Evolutionary conservation across 2,797 vertebrate genomes (phyloP).

Genomic region (Pelodytes ibericus): DNA sequence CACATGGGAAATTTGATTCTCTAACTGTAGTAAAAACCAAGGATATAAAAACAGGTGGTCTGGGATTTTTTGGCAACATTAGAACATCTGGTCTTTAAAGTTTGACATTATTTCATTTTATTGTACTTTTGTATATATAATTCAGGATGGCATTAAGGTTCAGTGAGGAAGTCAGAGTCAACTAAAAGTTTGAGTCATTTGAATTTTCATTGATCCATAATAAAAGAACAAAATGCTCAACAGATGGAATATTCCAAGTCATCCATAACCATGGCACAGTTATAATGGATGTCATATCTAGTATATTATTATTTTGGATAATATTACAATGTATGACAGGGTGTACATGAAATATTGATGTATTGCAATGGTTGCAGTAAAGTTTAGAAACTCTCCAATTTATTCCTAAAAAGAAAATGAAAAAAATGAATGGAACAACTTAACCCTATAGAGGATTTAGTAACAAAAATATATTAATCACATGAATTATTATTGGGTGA

Average conservation of each 20-base stretch:
- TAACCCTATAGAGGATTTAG: too few relatives aligned
- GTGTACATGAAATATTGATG: not conserved
- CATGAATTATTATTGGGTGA: too few relatives aligned
- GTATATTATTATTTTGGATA: not conserved
- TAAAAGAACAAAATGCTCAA: conserved; percentile 29
- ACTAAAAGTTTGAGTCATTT: conserved; percentile 51
- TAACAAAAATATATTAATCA: too few relatives aligned
- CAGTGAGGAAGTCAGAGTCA: conserved; percentile 42
- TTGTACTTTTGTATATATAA: conserved; percentile 54
- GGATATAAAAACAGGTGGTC: conserved; percentile 78
- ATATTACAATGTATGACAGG: not conserved
- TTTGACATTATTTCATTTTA: conserved; percentile 59
- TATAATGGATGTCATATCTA: not conserved
- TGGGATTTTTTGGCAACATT: conserved; percentile 75
- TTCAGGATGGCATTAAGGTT: conserved; percentile 51
- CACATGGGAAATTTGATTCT: conserved; percentile 64
- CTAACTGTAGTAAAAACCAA: conserved; percentile 66
- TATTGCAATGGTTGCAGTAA: not conserved
- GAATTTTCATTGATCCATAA: conserved; percentile 29
- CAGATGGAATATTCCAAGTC: conserved; percentile 17
- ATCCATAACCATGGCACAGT: not conserved
- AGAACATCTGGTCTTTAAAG: conserved; percentile 80
- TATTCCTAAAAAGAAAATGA: too few relatives aligned
- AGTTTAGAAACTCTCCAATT: not conserved
- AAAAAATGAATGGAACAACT: too few relatives aligned